Evolutionary conservation across 2,113 vertebrate genomes (phyloP), one percentile per base, ranked within the genome.

Genomic region (Proterorhinus semilunaris): DNA sequence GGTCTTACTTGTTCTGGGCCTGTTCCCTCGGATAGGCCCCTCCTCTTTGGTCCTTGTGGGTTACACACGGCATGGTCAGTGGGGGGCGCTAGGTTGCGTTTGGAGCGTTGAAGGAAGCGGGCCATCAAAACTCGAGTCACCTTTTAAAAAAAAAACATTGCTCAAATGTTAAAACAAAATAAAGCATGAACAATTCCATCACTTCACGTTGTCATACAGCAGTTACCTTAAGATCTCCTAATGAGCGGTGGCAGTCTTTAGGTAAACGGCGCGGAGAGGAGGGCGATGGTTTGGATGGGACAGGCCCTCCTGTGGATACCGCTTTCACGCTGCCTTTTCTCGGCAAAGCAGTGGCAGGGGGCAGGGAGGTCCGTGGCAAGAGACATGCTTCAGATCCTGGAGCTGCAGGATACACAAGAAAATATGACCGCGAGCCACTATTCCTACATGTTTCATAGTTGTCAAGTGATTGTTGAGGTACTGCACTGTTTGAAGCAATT

Each of bases 31-130:
- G 77, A 62, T 45, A 80, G 90, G 17, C 62, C 73, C 68, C 85
- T 87, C 42, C 85, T 94, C 79, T 97, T 98, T 46, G 91, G 87
- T 4, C 92, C 92, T 4, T 91, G 95, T 16, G 82, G 82, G 57
- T 85, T 80, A 79, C 63, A 92, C 62, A 92, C 94, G 2, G 83
- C 68, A 66, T 83, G 85, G 47, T 96, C 95, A 0, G 65, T 6
- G 7, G 91, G 83, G 1, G 86, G 86, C 0, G 88, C 82, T 1
- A 89, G 82, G 83, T 94, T 94, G 69, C 95, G 91, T 74, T 93
- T 96, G 73, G 96, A 98, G 62, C 96, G 93, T 83, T 96, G 95
- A 74, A 99, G 90, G 84, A 98, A 96, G 72, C 96, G 93, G 76
- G 96, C 94, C 87, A 99, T 91, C 71, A 98, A 87, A 68, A 90